phyloP scores from a whole-genome alignment of 2,113 vertebrate species.

The Corvus hawaiiensis region DNA sequence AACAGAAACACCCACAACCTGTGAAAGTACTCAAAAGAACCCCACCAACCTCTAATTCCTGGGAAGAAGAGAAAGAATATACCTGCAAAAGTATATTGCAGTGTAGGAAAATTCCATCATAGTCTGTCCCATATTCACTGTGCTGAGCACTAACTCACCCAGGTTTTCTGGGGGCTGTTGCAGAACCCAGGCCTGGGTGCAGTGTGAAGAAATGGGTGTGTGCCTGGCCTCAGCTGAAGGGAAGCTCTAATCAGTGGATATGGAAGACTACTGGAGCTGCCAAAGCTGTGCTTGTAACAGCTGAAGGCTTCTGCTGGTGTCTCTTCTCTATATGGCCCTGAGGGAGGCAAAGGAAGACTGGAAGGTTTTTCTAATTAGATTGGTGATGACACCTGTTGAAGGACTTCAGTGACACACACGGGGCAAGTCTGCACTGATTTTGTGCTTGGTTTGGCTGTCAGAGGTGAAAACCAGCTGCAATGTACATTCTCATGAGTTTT shows the following conservation, averaged over 20 bases:
- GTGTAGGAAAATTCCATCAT: fast-evolving
- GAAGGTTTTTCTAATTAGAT: background rate
- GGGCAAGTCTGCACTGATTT: background rate
- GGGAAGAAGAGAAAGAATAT: background rate
- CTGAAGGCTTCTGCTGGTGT: background rate
- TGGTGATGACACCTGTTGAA: background rate
- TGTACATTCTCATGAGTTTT: background rate
- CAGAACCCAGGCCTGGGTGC: fast-evolving
- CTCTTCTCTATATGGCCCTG: background rate
- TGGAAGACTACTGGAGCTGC: background rate
- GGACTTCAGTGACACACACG: background rate
- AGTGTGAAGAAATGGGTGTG: background rate
- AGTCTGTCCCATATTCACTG: fast-evolving
- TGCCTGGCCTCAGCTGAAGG: background rate
- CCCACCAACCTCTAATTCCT: background rate
- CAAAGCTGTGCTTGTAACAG: background rate
- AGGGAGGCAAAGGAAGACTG: background rate
- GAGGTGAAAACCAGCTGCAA: background rate
- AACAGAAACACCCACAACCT: background rate
- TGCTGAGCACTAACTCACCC: background rate
- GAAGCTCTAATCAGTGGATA: background rate
- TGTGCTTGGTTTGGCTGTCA: background rate
- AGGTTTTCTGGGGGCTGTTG: fast-evolving
- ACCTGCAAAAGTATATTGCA: background rate
- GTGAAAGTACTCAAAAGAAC: background rate